phyloP scores from a whole-genome alignment of 2,797 vertebrate species.

The Taeniopygia guttata region DNA sequence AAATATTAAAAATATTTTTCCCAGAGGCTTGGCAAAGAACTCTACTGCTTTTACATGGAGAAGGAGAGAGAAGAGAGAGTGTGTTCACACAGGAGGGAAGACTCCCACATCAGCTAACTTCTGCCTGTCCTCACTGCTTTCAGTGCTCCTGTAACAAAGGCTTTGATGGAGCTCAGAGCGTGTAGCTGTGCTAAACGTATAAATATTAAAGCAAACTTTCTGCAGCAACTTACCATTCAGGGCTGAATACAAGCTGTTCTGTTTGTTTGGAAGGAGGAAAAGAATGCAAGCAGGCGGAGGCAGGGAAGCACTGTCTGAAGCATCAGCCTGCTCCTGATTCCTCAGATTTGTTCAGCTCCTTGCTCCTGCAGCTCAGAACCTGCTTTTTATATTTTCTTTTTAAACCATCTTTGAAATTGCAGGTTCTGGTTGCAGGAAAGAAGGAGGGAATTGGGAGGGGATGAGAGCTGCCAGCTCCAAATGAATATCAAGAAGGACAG shows the following conservation, averaged over 20 bases:
- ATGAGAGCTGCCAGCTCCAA: neutral
- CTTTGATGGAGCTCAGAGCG: constrained; percentile 64
- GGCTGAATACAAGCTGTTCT: constrained; percentile 65
- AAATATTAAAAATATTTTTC: constrained; percentile 69
- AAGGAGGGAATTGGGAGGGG: neutral
- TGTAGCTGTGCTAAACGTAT: constrained; percentile 59
- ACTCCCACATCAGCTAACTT: constrained; percentile 19
- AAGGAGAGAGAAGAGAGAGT: neutral
- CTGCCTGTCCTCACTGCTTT: constrained; percentile 32
- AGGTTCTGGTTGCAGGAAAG: neutral
- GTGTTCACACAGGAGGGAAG: neutral
- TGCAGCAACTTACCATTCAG: constrained; percentile 64
- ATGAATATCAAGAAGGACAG: neutral
- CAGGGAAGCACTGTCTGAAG: neutral
- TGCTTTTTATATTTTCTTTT: neutral
- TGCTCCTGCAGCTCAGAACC: neutral
- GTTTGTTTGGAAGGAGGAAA: constrained; percentile 50
- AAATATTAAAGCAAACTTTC: constrained; percentile 74
- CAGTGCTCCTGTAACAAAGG: constrained; percentile 44
- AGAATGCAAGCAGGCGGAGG: neutral
- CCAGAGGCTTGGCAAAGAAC: constrained; percentile 42
- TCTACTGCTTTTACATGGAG: neutral
- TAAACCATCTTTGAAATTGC: neutral
- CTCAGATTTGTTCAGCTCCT: constrained; percentile 29
- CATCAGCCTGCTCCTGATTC: constrained; percentile 2